Base-by-base conservation (phyloP, 2,888 invertebrate genomes). In the Agrochola circellaris region DNA sequence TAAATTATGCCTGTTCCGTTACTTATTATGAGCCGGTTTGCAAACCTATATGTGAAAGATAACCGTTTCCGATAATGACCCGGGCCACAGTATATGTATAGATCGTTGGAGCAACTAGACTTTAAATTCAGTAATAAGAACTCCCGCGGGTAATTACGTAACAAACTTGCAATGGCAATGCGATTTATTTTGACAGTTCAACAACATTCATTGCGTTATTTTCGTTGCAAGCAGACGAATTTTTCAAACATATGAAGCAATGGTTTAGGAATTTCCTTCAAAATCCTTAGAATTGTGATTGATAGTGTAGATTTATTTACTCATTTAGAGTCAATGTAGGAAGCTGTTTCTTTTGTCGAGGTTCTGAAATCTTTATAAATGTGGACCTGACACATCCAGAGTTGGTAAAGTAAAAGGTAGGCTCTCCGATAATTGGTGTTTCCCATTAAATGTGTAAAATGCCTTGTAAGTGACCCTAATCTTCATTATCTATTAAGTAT, bases 401-500 rank as follows among this genome's bases (percentile, higher is more conserved):
- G 5, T 17, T 48, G 13, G n/a, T 48, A 54, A 23, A 48, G 34
- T 17, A 45, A 45, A 65, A 7, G 7, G 15, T 34, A 20, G 26
- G 15, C 23, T 62, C 30, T 45, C 30, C 13, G 8, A 17, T 48
- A 66, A 6, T 26, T n/a, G 1, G n/a, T n/a, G 51, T 9, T 45
- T 4, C 26, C 13, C 11, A 23, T 34, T 58, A n/a, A 51, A 30
- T 30, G 30, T 30, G 30, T 30, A 30, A 30, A 34, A 45, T 45
- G 17, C 13, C 26, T 17, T 23, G 17, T 11, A 58, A 11, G 8
- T 56, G 30, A 67, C 76, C 54, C 76, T 66, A 48, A 42, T 51
- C 56, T n/a, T 62, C 54, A 15, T 48, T 48, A 75, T 60, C 34
- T 45, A n/a, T 48, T 13, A 65, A 58, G 42, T 73, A 42, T 23